Percentiles rank a stretch among this genome's conserved stretches.
phyloP scores from a whole-genome alignment of 2,113 vertebrate genomes.

The Cryptotis parvus region DNA sequence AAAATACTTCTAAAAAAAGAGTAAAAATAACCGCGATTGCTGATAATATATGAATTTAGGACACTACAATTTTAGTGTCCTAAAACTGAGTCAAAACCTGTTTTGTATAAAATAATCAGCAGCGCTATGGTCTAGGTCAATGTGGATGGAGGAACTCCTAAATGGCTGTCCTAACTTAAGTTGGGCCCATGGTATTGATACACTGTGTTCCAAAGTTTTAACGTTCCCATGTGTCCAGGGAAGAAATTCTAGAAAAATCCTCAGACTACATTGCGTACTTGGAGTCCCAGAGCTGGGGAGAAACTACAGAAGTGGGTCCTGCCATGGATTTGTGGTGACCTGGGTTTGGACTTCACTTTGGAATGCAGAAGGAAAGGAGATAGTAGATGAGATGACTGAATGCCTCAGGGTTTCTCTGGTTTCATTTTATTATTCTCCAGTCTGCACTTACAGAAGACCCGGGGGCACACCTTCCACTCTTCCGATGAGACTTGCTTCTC shows the following conservation, averaged over 20 bases:
- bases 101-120: conserved; percentile 44
- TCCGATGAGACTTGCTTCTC: neutral
- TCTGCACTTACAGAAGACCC: neutral
- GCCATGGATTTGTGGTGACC: neutral
- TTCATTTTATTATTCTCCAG: neutral
- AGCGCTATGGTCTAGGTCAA: neutral
- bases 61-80: conserved; percentile 33
- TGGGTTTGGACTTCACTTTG: neutral
- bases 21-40: conserved; percentile 37
- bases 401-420: neutral
- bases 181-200: neutral
- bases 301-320: neutral
- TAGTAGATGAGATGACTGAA: neutral
- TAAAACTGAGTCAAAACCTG: conserved; percentile 10
- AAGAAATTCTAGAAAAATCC: no score
- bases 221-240: neutral
- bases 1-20: conserved; percentile 56
- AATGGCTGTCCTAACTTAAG: neutral
- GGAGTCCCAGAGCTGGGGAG: neutral
- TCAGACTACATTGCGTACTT: no score
- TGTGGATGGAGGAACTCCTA: neutral
- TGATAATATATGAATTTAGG: conserved; percentile 50
- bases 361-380: conserved; percentile 1
- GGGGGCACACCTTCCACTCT: neutral
- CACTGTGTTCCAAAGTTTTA: neutral